A percentile compares a stretch with the other conserved stretches of the same genome.
These are phyloP conservation scores for Cremastobaeus sp. DNA, from an alignment of 2,888 invertebrate species.

Conservation along the genomic window DNA sequence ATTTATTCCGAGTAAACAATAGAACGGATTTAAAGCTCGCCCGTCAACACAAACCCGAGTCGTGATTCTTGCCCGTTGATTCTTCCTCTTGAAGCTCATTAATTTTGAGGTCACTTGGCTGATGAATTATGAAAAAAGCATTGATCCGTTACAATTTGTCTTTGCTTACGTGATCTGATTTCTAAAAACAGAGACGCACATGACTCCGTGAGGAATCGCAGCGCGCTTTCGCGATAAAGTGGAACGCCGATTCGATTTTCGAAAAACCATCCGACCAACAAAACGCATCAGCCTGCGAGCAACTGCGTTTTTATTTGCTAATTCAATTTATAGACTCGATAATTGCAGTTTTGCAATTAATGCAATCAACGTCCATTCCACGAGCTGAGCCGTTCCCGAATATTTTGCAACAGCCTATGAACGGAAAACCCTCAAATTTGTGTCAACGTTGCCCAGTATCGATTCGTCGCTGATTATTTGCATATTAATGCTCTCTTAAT, in stretches of 20 bases:
- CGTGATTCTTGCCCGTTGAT: too few relatives aligned
- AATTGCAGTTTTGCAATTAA: constrained; percentile 9
- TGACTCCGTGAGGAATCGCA: background rate
- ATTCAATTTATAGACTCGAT: constrained; percentile 16
- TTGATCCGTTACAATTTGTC: background rate
- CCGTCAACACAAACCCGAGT: too few relatives aligned
- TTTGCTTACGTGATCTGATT: background rate
- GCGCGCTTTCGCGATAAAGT: background rate
- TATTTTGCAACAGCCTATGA: background rate
- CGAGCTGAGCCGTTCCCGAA: too few relatives aligned
- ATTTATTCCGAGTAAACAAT: too few relatives aligned
- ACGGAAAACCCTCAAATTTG: too few relatives aligned
- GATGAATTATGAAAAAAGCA: background rate
- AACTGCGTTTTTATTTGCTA: constrained; percentile 11
- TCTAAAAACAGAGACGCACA: background rate
- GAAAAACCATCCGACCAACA: constrained; percentile 2
- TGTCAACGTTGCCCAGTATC: constrained; percentile 4
- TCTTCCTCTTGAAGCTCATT: too few relatives aligned
- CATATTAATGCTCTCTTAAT: constrained; percentile 3
- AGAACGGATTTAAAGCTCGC: too few relatives aligned
- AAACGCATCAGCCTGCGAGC: constrained; percentile 3
- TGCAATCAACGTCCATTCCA: constrained; percentile 3
- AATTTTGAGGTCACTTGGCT: constrained; percentile 2
- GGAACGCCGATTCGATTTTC: constrained; percentile 7
- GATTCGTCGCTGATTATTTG: constrained; percentile 1